Conservation (phyloP, 1,140 invertebrate species). For the Drosophila subpulchrella region DNA sequence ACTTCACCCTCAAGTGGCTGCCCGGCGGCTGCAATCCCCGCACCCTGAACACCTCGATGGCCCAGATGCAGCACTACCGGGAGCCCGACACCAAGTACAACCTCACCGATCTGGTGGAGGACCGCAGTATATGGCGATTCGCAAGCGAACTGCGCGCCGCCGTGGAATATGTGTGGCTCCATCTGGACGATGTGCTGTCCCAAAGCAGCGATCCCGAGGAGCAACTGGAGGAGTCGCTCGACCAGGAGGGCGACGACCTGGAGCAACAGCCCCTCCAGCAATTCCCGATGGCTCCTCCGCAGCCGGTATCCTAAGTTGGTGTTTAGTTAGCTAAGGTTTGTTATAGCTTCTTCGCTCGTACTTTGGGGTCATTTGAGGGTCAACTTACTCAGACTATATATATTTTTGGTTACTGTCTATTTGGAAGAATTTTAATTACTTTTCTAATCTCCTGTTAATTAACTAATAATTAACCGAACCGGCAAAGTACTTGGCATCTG, state of each 20-base stretch:
- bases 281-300: neutral
- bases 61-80: constrained; percentile 73
- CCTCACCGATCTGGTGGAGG: constrained; percentile 37
- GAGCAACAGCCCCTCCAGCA: constrained; percentile 34
- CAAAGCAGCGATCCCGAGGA: constrained; percentile 40
- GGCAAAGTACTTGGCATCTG: neutral
- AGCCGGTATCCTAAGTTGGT: neutral
- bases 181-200: constrained; percentile 48
- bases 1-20: constrained; percentile 59
- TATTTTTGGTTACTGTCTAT: no score
- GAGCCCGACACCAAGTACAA: constrained; percentile 54
- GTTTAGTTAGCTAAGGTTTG: neutral
- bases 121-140: constrained; percentile 59
- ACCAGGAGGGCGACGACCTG: constrained; percentile 27
- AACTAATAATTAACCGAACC: neutral
- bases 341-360: neutral
- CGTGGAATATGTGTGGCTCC: constrained; percentile 56
- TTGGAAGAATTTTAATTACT: neutral
- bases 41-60: constrained; percentile 19
- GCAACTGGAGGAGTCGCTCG: constrained; percentile 31
- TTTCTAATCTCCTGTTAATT: neutral
- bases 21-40: constrained; percentile 26
- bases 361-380: neutral
- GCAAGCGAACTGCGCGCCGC: constrained; percentile 41
- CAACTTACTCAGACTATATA: neutral